Conservation (phyloP, 1,140 invertebrate genomes). For the Bathynomus jamesi region DNA sequence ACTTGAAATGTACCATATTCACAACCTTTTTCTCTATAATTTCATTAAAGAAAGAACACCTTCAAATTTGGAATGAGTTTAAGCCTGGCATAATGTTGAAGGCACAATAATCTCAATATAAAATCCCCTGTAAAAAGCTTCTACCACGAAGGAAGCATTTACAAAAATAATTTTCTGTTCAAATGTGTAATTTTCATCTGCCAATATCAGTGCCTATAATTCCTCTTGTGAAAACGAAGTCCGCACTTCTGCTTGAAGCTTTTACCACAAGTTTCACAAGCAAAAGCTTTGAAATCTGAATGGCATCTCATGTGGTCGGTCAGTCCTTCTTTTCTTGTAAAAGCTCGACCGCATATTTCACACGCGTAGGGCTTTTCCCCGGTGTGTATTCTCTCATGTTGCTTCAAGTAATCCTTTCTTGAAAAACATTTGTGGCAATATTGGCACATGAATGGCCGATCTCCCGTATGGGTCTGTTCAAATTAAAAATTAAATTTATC, state of each 20-base stretch:
- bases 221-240: conserved; percentile 33
- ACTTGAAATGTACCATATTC: too few species aligned
- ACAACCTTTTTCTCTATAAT: too few species aligned
- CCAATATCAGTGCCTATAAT: conserved; percentile 28
- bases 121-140: too few species aligned
- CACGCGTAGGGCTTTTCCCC: conserved; percentile 36
- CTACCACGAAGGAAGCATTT: background rate
- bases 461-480: conserved; percentile 50
- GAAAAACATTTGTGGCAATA: conserved; percentile 37
- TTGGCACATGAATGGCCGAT: conserved; percentile 37
- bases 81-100: too few species aligned
- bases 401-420: conserved; percentile 38
- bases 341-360: conserved; percentile 30
- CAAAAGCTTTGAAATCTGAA: conserved; percentile 36
- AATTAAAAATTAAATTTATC: background rate
- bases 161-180: background rate
- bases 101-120: too few species aligned
- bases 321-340: conserved; percentile 34
- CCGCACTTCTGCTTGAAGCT: conserved; percentile 37
- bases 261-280: conserved; percentile 34
- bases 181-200: too few species aligned
- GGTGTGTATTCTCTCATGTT: conserved; percentile 35
- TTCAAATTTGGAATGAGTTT: too few species aligned
- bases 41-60: too few species aligned
- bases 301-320: conserved; percentile 37